Conservation (phyloP, 2,888 invertebrate genomes). For the Drosophila borborema region DNA sequence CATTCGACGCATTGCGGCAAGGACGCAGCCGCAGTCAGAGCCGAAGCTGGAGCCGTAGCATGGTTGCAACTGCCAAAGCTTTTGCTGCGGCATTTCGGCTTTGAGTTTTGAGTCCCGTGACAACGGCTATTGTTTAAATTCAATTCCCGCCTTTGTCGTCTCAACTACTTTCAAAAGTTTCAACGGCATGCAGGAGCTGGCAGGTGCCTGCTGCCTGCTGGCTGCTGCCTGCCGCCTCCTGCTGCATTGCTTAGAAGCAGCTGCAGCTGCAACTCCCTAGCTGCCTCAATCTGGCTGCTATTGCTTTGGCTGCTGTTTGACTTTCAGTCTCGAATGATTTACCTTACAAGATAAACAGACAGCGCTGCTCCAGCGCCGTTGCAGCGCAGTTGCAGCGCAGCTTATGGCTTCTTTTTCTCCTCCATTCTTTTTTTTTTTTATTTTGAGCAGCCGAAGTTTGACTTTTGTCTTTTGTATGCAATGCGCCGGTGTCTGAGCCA, state of each 20-base stretch:
- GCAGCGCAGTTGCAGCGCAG: slow-evolving; percentile 29
- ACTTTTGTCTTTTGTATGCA: slow-evolving; percentile 73
- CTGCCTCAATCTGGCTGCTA: slow-evolving; percentile 12
- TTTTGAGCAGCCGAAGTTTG: slow-evolving; percentile 74
- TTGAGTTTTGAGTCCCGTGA: slow-evolving; percentile 59
- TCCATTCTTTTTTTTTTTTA: neutral
- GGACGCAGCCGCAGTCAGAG: slow-evolving; percentile 19
- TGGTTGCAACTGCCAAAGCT: neutral
- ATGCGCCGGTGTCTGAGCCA: slow-evolving; percentile 35
- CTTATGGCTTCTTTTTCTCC: slow-evolving; percentile 23
- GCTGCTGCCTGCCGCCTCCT: neutral
- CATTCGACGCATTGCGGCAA: slow-evolving; percentile 72
- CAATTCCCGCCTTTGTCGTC: slow-evolving; percentile 78
- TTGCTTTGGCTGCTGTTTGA: slow-evolving; percentile 65
- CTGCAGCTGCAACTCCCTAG: neutral
- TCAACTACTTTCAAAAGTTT: slow-evolving; percentile 78
- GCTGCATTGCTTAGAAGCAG: neutral
- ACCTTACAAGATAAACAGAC: slow-evolving; percentile 79
- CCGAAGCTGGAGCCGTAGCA: neutral
- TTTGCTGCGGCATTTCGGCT: slow-evolving; percentile 11
- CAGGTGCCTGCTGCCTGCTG: neutral
- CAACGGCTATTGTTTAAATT: slow-evolving; percentile 76
- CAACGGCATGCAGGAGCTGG: slow-evolving; percentile 3
- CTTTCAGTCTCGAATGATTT: slow-evolving; percentile 81
- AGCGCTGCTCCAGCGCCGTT: slow-evolving; percentile 23